Evolutionary conservation across 1,140 invertebrate genomes (phyloP).

Genomic region (Lasioglossum albipes): DNA sequence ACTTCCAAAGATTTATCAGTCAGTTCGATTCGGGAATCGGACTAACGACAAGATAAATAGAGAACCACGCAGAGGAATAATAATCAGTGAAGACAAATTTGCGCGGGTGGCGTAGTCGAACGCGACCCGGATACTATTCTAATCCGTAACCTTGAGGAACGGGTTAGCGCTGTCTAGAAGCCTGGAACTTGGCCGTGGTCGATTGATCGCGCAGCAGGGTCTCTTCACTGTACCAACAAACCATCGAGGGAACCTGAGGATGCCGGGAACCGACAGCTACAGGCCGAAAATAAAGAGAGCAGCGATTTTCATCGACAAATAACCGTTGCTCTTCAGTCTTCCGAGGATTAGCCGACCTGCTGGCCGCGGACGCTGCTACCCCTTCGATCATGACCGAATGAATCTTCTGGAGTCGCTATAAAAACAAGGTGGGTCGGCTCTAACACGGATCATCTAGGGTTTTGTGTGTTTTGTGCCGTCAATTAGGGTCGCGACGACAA

Average conservation of each 20-base stretch:
- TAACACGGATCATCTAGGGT: background rate
- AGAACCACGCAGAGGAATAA: background rate
- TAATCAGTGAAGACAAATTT: too few relatives aligned
- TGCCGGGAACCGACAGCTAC: conserved; percentile 2
- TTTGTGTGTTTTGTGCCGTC: background rate
- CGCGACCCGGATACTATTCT: conserved; percentile 50
- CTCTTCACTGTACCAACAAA: conserved; percentile 39
- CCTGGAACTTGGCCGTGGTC: conserved; percentile 52
- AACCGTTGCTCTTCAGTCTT: conserved; percentile 29
- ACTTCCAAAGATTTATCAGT: too few relatives aligned
- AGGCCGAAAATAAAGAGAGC: conserved; percentile 42
- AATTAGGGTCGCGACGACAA: too few relatives aligned
- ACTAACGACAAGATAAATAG: background rate
- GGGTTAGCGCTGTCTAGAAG: background rate
- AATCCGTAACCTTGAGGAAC: conserved; percentile 50
- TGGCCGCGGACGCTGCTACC: conserved; percentile 9
- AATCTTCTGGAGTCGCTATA: background rate
- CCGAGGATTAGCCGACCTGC: background rate
- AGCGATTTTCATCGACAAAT: conserved; percentile 33
- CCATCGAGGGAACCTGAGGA: conserved; percentile 10
- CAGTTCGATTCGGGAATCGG: too few relatives aligned
- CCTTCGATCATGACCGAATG: background rate
- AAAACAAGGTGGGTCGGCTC: background rate
- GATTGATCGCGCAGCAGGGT: conserved; percentile 46
- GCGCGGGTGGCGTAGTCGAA: conserved; percentile 5